Evolutionary conservation across 2,113 vertebrate genomes (phyloP), one percentile per base, ranked within the genome.

Genomic region (Arizona elegans): DNA sequence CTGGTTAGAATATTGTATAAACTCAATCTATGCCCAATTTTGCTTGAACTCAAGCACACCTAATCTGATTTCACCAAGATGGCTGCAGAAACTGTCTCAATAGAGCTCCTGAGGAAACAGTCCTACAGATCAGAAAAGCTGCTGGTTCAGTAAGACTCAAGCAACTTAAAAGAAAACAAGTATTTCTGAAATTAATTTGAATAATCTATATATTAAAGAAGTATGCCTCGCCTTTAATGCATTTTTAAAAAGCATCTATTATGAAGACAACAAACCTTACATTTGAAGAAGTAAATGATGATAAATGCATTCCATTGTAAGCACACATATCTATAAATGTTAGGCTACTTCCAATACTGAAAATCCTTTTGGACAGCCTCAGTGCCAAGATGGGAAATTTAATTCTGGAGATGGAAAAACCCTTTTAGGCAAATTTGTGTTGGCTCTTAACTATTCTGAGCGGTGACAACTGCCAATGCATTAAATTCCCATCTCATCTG

Each of bases 401-500:
- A 96, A 97, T 94, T 96, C 91, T 95, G 96, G 97, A 97, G 96
- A 93, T 90, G 81, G 81, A 65, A 90, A 89, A 98, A 97, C 96
- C 96, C 97, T 97, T 97, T 96, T 96, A 98, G 97, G 97, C 96
- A 98, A 97, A 97, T 96, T 96, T 97, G 96, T 97, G 95, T 98
- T 98, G 97, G 97, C 96, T 97, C 96, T 96, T 97, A 96, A 97
- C 96, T 96, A 97, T 96, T 96, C 97, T 95, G 96, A 97, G 97
- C 96, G 96, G 96, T 96, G 97, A 96, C 95, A 95, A 97, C 94
- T 96, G 96, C 96, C 97, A 96, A 94, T 87, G 96, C 96, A 96
- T 97, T 97, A 97, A 97, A 97, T 97, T 96, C 94, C 94, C 95
- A 95, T 95, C 96, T 97, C 96, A 96, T 97, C 97, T 96, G 33